Evolutionary conservation across 2,797 vertebrate genomes (phyloP), one percentile per base, ranked within the genome.

Genomic region (Morus bassanus): DNA sequence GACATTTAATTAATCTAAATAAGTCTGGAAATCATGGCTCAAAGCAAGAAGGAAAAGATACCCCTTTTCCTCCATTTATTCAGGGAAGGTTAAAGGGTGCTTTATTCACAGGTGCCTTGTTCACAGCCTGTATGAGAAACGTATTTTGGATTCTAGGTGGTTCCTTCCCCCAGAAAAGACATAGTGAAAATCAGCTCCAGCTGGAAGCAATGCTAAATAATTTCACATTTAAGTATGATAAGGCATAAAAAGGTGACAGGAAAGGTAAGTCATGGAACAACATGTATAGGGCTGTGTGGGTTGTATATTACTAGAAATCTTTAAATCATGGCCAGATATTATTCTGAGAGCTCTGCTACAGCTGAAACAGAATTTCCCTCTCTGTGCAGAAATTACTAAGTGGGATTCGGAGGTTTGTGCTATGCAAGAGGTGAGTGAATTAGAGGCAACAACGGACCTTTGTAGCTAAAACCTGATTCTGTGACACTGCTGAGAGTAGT

Each of bases 231-330:
- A 63, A 88, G 89, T 79, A 89, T 87, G 45, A 57, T 61, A 92
- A 83, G n/a, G 14, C 37, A 87, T 8, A 88, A 72, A 81, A 68
- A 60, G 51, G 45, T 70, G 83, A 93, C 63, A 91, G 65, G 88
- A 93, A 96, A 91, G 50, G 21, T 70, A 89, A 79, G 61, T 68
- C 67, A 93, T 35, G 39, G 37, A 94, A 82, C 41, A 94, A 78
- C 28, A 45, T 11, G 33, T 30, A 33, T 84, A 74, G 27, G 18
- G 19, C n/a, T 79, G 59, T 76, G 39, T 48, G 65, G 43, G 30
- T 65, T 72, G 15, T 64, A 6, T 45, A 60, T 76, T 48, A 56
- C 7, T 51, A 87, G 43, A 90, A 82, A 67, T 69, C 39, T 84
- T 85, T 59, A 95, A 89, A 93, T 86, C 31, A 35, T 16, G 18